Conservation (phyloP, 2,113 vertebrate species). For the Heliornis fulica region DNA sequence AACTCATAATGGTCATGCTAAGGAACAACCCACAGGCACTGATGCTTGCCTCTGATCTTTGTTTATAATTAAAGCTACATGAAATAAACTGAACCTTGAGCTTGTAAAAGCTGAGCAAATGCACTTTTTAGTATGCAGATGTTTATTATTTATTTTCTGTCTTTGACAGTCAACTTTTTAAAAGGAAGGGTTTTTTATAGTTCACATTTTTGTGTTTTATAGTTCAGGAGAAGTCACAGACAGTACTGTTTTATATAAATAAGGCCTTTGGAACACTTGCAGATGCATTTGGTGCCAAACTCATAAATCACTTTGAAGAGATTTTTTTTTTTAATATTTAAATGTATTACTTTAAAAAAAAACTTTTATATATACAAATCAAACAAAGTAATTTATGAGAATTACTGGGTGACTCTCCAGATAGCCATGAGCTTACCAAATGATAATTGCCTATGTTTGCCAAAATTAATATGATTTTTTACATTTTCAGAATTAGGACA, state of each 20-base stretch:
- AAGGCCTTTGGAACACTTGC: not conserved
- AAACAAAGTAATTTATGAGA: not conserved
- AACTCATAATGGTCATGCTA: not conserved
- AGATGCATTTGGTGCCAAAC: not conserved
- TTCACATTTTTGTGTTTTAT: not conserved
- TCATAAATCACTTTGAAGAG: not conserved
- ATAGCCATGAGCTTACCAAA: not conserved
- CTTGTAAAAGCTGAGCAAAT: not conserved
- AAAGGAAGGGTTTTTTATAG: not conserved
- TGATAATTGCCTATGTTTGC: not conserved
- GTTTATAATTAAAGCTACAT: not conserved
- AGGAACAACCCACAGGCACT: not conserved
- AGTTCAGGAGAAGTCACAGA: not conserved
- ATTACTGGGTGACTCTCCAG: not conserved
- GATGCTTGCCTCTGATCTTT: not conserved
- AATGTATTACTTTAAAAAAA: too few species aligned
- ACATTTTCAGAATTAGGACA: not conserved
- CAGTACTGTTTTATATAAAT: slow-evolving; percentile 12
- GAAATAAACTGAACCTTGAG: not conserved
- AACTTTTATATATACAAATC: not conserved
- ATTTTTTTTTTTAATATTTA: too few species aligned
- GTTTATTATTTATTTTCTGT: slow-evolving; percentile 36
- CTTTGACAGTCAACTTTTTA: not conserved
- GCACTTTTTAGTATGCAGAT: not conserved
- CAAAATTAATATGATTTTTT: not conserved